phyloP scores from a whole-genome alignment of 2,797 vertebrate genomes.

The Caiman crocodilus region DNA sequence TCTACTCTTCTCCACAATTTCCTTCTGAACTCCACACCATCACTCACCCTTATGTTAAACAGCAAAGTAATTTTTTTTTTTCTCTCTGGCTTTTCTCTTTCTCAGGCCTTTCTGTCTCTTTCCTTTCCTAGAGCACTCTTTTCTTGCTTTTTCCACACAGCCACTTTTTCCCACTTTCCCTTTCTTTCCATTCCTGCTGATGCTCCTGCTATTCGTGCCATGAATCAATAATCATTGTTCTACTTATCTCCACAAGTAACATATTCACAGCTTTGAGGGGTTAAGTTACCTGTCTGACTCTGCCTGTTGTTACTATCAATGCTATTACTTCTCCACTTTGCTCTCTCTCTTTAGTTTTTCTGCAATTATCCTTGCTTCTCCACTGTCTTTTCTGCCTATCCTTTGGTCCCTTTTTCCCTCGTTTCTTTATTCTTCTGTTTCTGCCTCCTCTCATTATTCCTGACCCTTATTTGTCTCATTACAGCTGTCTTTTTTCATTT shows the following conservation, averaged over 20 bases:
- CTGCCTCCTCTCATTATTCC: not conserved
- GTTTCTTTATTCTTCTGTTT: not conserved
- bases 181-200: not conserved
- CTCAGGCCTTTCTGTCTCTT: not conserved
- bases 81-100: not conserved
- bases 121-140: not conserved
- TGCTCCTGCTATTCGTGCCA: not conserved
- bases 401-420: not conserved
- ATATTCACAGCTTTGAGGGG: not conserved
- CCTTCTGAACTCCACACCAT: not conserved
- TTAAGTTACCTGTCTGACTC: accelerated
- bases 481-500: not conserved
- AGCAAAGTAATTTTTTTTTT: not conserved
- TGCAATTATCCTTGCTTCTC: not conserved
- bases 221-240: not conserved
- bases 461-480: not conserved
- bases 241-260: not conserved
- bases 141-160: not conserved
- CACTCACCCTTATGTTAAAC: not conserved
- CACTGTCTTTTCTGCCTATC: not conserved
- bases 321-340: not conserved
- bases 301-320: not conserved
- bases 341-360: not conserved
- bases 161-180: not conserved
- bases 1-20: not conserved